Conservation (phyloP, 2,888 invertebrate genomes). For the Sympetrum striolatum region DNA sequence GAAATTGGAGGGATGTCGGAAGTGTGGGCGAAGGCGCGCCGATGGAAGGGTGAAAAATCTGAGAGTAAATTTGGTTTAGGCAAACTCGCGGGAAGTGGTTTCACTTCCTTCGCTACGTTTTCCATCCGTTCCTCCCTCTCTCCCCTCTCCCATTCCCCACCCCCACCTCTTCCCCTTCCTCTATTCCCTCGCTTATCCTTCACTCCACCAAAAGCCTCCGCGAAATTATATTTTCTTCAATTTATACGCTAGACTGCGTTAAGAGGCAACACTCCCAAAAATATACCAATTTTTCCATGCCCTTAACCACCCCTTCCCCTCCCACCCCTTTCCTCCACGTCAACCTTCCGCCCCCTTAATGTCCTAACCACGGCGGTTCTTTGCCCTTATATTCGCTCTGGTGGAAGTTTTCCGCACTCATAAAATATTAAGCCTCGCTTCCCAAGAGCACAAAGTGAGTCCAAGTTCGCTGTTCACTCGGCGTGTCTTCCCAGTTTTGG, state of each 20-base stretch:
- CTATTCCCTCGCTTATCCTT: background rate
- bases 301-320: constrained; percentile 48
- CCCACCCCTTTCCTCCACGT: constrained; percentile 49
- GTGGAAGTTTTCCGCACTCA: constrained; percentile 7
- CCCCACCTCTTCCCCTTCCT: background rate
- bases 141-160: background rate
- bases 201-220: background rate
- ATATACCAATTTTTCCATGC: background rate
- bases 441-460: background rate
- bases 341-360: constrained; percentile 48
- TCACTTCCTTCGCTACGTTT: background rate
- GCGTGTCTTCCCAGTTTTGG: background rate
- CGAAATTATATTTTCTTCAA: background rate
- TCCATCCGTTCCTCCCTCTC: background rate
- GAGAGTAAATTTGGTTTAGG: background rate
- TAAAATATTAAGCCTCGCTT: constrained; percentile 2
- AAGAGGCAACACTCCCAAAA: background rate
- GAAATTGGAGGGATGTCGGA: background rate
- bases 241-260: background rate
- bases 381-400: background rate
- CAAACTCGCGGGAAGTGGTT: background rate
- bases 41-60: background rate
- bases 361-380: background rate
- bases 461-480: constrained; percentile 1
- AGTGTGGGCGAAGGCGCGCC: background rate